phyloP scores from a whole-genome alignment of 2,113 vertebrate species.

The Ariopsis seemanni region DNA sequence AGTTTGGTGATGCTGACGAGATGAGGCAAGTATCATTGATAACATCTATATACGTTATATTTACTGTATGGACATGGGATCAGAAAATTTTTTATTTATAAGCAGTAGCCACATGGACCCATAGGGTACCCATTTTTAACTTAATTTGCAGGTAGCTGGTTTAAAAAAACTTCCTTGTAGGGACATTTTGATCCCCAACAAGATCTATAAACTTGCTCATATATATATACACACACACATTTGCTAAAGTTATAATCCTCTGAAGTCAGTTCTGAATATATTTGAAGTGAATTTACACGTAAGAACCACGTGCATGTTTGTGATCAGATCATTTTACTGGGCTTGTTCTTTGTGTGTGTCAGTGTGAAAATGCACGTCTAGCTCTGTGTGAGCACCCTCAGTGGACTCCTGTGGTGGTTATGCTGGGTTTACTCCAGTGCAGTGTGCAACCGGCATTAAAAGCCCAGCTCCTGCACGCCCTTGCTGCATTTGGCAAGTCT shows the following conservation, averaged over 20 bases:
- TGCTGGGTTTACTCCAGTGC: conserved; percentile 92
- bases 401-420: conserved; percentile 95
- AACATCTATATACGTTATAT: too few species aligned
- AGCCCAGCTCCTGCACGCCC: conserved; percentile 83
- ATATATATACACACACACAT: neutral
- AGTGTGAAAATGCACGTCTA: conserved; percentile 96
- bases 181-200: neutral
- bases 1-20: too few species aligned
- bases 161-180: neutral
- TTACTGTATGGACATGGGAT: too few species aligned
- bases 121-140: too few species aligned
- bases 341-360: neutral
- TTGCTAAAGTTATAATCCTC: neutral
- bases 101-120: too few species aligned
- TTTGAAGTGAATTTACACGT: neutral
- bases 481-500: conserved; percentile 92
- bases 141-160: neutral
- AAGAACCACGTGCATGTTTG: neutral
- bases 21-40: too few species aligned
- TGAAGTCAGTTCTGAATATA: neutral
- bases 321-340: neutral
- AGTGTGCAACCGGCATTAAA: conserved; percentile 91
- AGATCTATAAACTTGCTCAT: neutral
- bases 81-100: too few species aligned
- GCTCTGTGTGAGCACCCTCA: conserved; percentile 95